Base-by-base conservation (phyloP, 2,797 vertebrate species). In the Miopithecus talapoin region DNA sequence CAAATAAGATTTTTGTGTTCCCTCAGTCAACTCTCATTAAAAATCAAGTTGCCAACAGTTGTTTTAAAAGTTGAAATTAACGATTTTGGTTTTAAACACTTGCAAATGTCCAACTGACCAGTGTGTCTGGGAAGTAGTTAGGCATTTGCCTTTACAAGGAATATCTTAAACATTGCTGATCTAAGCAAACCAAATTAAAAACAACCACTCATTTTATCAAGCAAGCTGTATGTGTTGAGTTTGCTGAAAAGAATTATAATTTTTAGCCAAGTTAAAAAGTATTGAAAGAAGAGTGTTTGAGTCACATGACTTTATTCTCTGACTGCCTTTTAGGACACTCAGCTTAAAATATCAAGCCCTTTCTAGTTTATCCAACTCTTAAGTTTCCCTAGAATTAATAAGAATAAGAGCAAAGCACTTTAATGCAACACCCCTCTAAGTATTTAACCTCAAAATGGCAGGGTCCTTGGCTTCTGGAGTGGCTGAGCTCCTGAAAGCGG, bases 151-250 rank as follows among this genome's bases (percentile, higher is more conserved):
- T 24, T 89, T 11, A 48, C 14, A 85, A 68, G n/a, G 48, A 55
- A 48, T 76, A 87, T 5, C 59, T 91, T 30, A 85, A 92, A 91
- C 76, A 46, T 43, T 89, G 22, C 83, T 76, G 30, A 84, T 86
- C 22, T 78, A 86, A 93, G 55, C 74, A 86, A 93, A 64, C 68
- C 39, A 95, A 79, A 64, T 48, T 85, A 70, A 81, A 97, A 92
- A 81, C 19, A 85, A 9, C 24, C 10, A 28, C 3, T 88, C 33
- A 74, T 68, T 70, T 80, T 76, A 53, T 64, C 55, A 85, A 91
- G 57, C 12, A 94, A 81, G 36, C n/a, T 55, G 2, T 55, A 16
- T 79, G 21, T 83, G 28, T 83, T 80, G 61, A 53, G 10, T 85
- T 80, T 81, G 21, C 72, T 61, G 9, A 19, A 59, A 78, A 92